Evolutionary conservation across 2,888 invertebrate species (phyloP), one percentile per base, ranked within the genome.

Genomic region (Limenitis camilla): DNA sequence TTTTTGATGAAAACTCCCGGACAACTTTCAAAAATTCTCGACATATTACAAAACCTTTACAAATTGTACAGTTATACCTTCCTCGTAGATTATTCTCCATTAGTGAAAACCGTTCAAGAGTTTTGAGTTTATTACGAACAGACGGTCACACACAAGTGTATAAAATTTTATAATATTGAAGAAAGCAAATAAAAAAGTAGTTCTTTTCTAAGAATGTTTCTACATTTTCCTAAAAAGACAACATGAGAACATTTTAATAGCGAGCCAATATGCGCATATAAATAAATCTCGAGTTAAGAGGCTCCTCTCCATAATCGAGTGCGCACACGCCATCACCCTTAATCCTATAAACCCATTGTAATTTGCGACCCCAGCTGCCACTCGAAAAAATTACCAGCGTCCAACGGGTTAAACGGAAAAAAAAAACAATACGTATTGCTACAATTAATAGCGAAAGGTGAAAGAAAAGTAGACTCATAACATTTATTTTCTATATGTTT

Each of bases 281-380:
- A 76, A 76, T 19, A 68, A 74, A 35, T 76, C 69, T 64, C 53
- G 62, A 66, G 66, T 69, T 67, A 72, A 77, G 77, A 71, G 68
- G 68, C 72, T 71, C 68, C 84, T 84, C 76, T 72, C 79, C 74
- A 79, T 84, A 84, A 85, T 83, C 68, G 79, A 81, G 79, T 72
- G 73, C 74, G 58, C 61, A 68, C 71, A 72, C 73, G 68, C 68
- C 65, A 67, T 52, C 56, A 49, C 58, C 54, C 60, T 65, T 71
- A 75, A 75, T 75, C 78, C 72, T 59, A 65, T 78, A 79, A 81
- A 61, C 71, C 78, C 60, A 79, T 82, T 85, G 80, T 81, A 70
- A 69, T 71, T 69, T 58, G 55, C 58, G 53, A 63, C 65, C 60
- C 81, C 81, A 79, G 81, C 78, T 80, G 81, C 72, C 68, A 69